Evolutionary conservation across 2,113 vertebrate species (phyloP).

Genomic region (Mixornis gularis): DNA sequence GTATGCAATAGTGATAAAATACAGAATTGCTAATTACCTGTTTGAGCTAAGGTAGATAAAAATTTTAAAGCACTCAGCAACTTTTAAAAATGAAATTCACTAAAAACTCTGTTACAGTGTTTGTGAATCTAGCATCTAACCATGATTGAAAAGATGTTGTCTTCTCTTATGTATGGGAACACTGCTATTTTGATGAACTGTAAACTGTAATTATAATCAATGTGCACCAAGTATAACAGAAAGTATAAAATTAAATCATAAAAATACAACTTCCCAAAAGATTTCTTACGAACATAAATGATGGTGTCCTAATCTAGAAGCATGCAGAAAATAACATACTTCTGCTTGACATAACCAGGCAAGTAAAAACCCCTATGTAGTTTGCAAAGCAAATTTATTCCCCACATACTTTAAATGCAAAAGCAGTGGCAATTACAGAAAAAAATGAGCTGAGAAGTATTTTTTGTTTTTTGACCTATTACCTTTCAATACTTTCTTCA

Average conservation of each 20-base stretch:
- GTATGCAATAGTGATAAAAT: background rate
- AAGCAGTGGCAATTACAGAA: background rate
- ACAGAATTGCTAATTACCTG: background rate
- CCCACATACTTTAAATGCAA: background rate
- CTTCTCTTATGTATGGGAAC: background rate
- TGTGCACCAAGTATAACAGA: background rate
- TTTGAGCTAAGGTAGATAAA: background rate
- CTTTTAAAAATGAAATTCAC: background rate
- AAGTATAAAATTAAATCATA: constrained; percentile 1
- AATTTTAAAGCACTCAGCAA: background rate
- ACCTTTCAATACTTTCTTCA: background rate
- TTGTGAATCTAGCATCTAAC: background rate
- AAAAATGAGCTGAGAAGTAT: background rate
- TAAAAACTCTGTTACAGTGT: background rate
- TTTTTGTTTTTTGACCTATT: background rate
- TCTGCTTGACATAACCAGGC: background rate
- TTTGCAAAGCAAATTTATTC: background rate
- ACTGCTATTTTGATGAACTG: background rate
- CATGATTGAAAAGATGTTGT: background rate
- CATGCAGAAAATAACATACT: background rate
- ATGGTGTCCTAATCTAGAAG: background rate
- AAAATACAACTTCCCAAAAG: background rate
- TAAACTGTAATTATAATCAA: constrained; percentile 38
- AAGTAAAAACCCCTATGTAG: background rate
- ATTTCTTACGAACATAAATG: background rate